Evolutionary conservation across 1,140 invertebrate species (phyloP).

Genomic region (Zaprionus lachaisei): DNA sequence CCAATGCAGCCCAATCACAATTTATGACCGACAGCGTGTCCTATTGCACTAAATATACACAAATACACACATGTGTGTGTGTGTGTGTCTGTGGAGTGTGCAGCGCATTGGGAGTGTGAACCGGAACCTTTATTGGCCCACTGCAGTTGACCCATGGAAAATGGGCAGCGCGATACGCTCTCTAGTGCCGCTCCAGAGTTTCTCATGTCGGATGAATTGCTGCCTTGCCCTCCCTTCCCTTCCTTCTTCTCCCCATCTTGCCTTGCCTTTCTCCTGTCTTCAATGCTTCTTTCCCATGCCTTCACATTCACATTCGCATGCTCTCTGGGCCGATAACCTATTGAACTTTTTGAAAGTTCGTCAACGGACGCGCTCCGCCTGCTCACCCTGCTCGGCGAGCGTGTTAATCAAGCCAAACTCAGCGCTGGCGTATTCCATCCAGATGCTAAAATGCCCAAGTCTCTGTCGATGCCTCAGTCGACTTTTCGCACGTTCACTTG

Average conservation of each 20-base stretch:
- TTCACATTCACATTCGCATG: constrained; percentile 41
- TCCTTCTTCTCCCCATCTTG: neutral
- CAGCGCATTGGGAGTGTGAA: constrained; percentile 45
- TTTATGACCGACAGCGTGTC: constrained; percentile 56
- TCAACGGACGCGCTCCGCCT: constrained; percentile 29
- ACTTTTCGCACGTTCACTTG: constrained; percentile 12
- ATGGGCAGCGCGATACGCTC: constrained; percentile 36
- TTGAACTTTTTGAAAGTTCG: constrained; percentile 68
- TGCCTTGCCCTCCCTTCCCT: neutral
- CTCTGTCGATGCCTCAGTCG: neutral
- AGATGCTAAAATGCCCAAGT: neutral
- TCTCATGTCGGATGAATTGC: constrained; percentile 5
- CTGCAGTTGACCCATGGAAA: constrained; percentile 45
- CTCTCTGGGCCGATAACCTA: constrained; percentile 54
- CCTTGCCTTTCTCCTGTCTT: neutral
- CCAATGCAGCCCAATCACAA: constrained; percentile 49
- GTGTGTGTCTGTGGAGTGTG: constrained; percentile 10
- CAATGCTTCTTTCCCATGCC: constrained; percentile 10
- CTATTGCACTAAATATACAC: constrained; percentile 50
- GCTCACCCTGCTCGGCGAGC: constrained; percentile 40
- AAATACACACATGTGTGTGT: neutral
- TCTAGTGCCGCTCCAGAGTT: constrained; percentile 12
- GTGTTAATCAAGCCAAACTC: constrained; percentile 61
- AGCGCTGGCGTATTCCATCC: neutral
- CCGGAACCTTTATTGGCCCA: constrained; percentile 49